Base-by-base conservation (phyloP, 2,797 vertebrate genomes). In the Spondyliosoma cantharus region DNA sequence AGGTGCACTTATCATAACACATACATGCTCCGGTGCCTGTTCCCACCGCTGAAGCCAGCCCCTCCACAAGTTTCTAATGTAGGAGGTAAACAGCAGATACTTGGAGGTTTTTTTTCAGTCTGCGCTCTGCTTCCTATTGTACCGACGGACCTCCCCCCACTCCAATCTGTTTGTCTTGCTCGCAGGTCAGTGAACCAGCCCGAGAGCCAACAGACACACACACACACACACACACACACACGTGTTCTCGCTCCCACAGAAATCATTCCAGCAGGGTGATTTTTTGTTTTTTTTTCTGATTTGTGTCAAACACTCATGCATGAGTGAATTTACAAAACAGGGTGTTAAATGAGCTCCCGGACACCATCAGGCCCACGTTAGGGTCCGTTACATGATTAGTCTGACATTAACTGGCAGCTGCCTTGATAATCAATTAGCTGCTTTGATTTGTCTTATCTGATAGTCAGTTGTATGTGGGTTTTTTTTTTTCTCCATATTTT, bases 111-210 rank as follows among this genome's bases (percentile, higher is more conserved):
- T 78, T 76, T 49, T 75, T 64, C 86, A n/a, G 74, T 89, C 76
- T 76, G 62, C 12, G 3, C 64, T 68, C 43, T 66, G 75, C 73
- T 79, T 63, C 45, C 52, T 65, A n/a, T 80, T 73, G 29, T 78
- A 56, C 65, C 84, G 69, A 88, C 82, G 45, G 60, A 58, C 45
- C 29, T 42, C 14, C 50, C 37, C 71, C 32, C 60, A 54, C 76
- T 24, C 43, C 77, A 60, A 46, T 83, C 81, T 78, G 84, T 86
- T 83, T 83, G 76, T 84, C 50, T 81, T 80, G 65, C 83, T 80
- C 83, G 85, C 90, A 89, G 91, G 91, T 92, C 91, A 93, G 11
- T 82, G 90, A 90, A 80, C 82, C 46, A 27, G 45, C 50, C 13
- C 32, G 37, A 69, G 45, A 85, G 58, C 78, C 9, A 60, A 74